These are phyloP conservation scores for Carapus acus DNA, from an alignment of 2,797 vertebrate species.

Conservation along the genomic window DNA sequence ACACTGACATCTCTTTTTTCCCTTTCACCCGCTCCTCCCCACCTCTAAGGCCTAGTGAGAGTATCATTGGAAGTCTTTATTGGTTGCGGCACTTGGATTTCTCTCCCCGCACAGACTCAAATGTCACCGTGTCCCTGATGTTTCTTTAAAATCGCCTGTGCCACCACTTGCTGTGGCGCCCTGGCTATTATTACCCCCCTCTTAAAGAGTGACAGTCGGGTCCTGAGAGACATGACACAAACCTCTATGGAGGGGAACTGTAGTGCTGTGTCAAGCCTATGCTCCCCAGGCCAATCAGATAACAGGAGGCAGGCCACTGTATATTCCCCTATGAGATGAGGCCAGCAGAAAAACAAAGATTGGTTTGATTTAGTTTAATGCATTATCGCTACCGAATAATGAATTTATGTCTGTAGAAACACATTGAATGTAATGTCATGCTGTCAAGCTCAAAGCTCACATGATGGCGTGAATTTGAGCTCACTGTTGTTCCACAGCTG, in stretches of 20 bases:
- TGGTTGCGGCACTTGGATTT: conserved; percentile 68
- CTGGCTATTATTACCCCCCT: conserved; percentile 76
- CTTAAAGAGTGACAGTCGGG: conserved; percentile 75
- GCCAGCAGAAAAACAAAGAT: conserved; percentile 4
- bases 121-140: conserved; percentile 74
- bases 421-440: conserved; percentile 6
- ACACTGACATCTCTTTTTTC: conserved; percentile 59
- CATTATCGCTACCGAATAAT: conserved; percentile 1
- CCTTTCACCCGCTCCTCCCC: conserved; percentile 25
- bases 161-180: conserved; percentile 70
- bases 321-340: conserved; percentile 31
- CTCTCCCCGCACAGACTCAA: conserved; percentile 68
- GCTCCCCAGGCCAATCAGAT: conserved; percentile 64
- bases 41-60: conserved; percentile 55
- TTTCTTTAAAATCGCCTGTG: conserved; percentile 71
- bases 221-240: conserved; percentile 72
- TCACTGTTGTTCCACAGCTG: conserved; percentile 31
- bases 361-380: neutral
- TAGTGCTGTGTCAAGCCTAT: conserved; percentile 62
- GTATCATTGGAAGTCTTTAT: conserved; percentile 68
- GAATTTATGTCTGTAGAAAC: neutral
- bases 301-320: conserved; percentile 34
- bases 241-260: conserved; percentile 63
- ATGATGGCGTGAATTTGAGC: conserved; percentile 12
- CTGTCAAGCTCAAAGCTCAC: conserved; percentile 16